Percentiles rank a stretch among this genome's conserved stretches.
Evolutionary conservation across 2,888 invertebrate species (phyloP).

Genomic region (Pollenia griseotomentosa): DNA sequence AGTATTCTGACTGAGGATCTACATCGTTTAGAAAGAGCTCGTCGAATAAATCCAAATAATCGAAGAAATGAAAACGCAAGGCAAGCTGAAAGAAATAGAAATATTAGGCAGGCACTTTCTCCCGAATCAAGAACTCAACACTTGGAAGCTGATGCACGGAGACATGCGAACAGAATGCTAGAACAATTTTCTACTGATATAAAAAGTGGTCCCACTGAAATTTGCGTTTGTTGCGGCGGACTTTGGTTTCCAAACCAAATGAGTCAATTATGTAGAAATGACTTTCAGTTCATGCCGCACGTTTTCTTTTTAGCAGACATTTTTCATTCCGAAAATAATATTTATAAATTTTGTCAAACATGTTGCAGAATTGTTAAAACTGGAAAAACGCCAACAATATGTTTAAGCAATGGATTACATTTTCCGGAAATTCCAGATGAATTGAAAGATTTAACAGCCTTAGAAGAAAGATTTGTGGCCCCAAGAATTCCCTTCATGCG

Average conservation of each 20-base stretch:
- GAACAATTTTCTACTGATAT: neutral
- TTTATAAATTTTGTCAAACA: conserved; percentile 42
- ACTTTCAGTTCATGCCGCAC: neutral
- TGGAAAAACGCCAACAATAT: conserved; percentile 24
- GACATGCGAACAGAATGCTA: neutral
- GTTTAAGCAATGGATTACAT: conserved; percentile 25
- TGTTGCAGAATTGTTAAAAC: conserved; percentile 19
- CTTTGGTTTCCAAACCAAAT: conserved; percentile 37
- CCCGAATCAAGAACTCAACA: neutral
- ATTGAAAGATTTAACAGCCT: conserved; percentile 29
- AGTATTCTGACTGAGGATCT: neutral
- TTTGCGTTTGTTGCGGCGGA: conserved; percentile 27
- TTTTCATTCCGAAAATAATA: conserved; percentile 22
- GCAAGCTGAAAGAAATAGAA: conserved; percentile 9
- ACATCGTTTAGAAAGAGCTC: neutral
- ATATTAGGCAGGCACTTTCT: neutral
- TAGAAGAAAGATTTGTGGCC: conserved; percentile 51
- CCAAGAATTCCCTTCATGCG: conserved; percentile 60
- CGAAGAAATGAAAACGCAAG: neutral
- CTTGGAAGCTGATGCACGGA: conserved; percentile 2
- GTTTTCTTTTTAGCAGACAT: conserved; percentile 1
- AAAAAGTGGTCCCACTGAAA: conserved; percentile 33
- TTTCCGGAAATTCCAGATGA: conserved; percentile 29
- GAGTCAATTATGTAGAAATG: neutral
- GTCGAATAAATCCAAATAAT: neutral